phyloP scores from a whole-genome alignment of 2,888 invertebrate genomes.

The Cenopis cana region DNA sequence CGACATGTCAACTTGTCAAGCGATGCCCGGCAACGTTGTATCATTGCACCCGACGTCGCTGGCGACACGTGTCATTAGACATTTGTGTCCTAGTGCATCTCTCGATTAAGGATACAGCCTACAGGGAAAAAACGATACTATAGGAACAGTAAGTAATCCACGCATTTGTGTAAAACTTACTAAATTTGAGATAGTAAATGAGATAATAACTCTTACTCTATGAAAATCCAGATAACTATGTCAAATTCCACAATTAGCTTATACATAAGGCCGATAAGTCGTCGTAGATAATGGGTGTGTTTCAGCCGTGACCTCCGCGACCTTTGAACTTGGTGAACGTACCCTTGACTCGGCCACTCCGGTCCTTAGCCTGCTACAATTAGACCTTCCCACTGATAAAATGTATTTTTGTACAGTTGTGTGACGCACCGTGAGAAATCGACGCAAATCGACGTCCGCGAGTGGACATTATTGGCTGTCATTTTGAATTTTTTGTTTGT shows the following conservation, averaged over 20 bases:
- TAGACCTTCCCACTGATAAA: constrained; percentile 59
- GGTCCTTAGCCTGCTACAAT: constrained; percentile 75
- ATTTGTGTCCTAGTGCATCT: no score
- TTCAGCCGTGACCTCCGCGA: constrained; percentile 73
- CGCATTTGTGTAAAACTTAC: no score
- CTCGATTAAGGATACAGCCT: no score
- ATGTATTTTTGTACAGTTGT: constrained; percentile 40
- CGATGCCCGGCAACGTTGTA: no score
- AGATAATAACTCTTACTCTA: no score
- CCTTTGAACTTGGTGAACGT: constrained; percentile 81
- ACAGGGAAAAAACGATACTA: no score
- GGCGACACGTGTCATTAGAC: no score
- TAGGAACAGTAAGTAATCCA: no score
- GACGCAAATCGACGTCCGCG: background rate
- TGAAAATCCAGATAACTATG: background rate
- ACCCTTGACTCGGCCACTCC: constrained; percentile 78
- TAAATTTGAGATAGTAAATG: no score
- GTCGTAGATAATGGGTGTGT: constrained; percentile 50
- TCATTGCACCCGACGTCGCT: no score
- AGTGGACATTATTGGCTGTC: background rate
- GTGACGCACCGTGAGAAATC: constrained; percentile 21
- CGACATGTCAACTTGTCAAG: no score
- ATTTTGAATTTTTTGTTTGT: background rate
- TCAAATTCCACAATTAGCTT: constrained; percentile 10
- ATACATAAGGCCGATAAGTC: constrained; percentile 30